Evolutionary conservation across 2,888 invertebrate species (phyloP), one percentile per base, ranked within the genome.

Genomic region (Brenthis daphne): DNA sequence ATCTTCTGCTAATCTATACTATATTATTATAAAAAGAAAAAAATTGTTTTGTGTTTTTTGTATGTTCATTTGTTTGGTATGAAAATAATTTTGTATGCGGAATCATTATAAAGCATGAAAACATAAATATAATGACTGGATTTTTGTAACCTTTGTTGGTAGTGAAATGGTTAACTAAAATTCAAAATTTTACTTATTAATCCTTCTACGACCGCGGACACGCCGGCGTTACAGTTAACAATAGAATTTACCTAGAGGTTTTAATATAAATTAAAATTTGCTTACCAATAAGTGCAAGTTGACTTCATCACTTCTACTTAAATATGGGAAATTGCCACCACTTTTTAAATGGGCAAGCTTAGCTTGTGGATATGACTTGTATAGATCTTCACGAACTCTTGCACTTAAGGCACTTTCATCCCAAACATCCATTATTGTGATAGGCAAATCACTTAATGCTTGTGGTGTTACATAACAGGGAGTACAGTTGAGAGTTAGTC

Each of bases 261-360:
- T 14, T 11, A 58, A 58, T 8, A 24, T 33, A 14, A 43, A 12
- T 16, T 20, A 16, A 57, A 69, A 48, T 57, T 50, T 3, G 14
- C 85, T 87, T 83, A 97, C 98, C 94, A 97, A 94, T 82, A 98
- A 94, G 93, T 98, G 97, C 75, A 98, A 92, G 89, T 98, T 98
- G 64, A 98, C 97, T 93, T 98, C 98, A 79, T 96, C 96, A 84
- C 96, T 95, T 79, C 97, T 94, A 84, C 98, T 97, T 71, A 98
- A 92, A 82, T 97, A 98, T 0, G 98, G 98, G 86, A 98, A 98
- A 89, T 98, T 98, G 6, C 98, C 98, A 1, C 98, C 98, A 74
- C 94, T 95, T 84, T 98, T 98, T 60, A 98, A 88, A 86, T 98
- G 97, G 1, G 97, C 98, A 73, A 97, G 85, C 87, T 96, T 97